Conservation (phyloP, 2,797 vertebrate species). For the Petrocephalus sullivani region DNA sequence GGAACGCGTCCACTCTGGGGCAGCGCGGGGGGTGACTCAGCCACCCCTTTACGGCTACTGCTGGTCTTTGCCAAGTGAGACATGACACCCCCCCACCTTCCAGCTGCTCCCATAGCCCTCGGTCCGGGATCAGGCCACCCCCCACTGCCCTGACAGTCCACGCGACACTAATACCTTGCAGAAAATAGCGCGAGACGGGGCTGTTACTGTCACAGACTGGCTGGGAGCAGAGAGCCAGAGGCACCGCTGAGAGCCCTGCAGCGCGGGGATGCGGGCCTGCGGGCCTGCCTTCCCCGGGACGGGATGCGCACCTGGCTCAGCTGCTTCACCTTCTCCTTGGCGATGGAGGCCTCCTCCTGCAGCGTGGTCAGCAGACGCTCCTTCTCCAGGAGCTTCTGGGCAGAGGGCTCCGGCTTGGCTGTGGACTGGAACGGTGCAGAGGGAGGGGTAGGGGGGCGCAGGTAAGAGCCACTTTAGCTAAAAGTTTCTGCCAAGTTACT, state of each 20-base stretch:
- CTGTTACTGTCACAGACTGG: neutral
- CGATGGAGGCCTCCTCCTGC: conserved; percentile 79
- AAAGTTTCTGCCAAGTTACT: neutral
- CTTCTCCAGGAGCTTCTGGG: conserved; percentile 79
- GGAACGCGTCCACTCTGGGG: neutral
- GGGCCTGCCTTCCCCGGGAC: neutral
- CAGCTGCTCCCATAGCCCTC: neutral
- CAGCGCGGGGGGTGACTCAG: neutral
- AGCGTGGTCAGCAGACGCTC: conserved; percentile 75
- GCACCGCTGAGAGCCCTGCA: neutral
- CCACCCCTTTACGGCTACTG: neutral
- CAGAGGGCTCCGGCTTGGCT: conserved; percentile 70
- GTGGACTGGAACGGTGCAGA: conserved; percentile 53
- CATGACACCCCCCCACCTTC: neutral
- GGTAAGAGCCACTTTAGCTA: neutral
- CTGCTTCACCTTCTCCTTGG: conserved; percentile 93
- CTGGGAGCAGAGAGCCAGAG: neutral
- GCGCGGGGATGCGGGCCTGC: neutral
- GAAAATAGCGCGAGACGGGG: neutral
- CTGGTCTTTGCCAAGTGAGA: neutral
- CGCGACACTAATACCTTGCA: neutral
- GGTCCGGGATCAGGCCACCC: neutral
- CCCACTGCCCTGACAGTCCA: neutral
- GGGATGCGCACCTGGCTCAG: conserved; percentile 75
- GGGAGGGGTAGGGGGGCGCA: neutral